phyloP scores from a whole-genome alignment of 1,140 invertebrate genomes.

The Nylanderia fulva region DNA sequence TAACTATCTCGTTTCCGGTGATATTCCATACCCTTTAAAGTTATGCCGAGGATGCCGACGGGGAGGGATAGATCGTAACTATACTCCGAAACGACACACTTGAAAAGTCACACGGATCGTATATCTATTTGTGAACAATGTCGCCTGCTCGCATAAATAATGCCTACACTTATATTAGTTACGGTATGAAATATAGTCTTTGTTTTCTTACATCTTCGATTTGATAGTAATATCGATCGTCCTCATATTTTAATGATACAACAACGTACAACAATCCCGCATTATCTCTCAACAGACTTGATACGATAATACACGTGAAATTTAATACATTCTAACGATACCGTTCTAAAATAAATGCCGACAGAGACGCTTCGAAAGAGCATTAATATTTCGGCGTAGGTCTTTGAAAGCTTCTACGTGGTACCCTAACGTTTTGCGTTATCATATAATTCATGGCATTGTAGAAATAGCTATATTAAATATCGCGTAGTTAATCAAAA shows the following conservation, averaged over 20 bases:
- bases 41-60: conserved; percentile 14
- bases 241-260: conserved; percentile 63
- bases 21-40: conserved; percentile 73
- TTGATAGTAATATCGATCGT: conserved; percentile 41
- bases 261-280: not conserved
- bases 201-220: conserved; percentile 27
- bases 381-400: conserved; percentile 16
- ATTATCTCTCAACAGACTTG: not conserved
- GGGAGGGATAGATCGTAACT: conserved; percentile 15
- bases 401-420: too few species aligned
- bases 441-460: conserved; percentile 7
- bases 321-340: not conserved
- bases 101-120: not conserved
- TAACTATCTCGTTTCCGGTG: conserved; percentile 74
- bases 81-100: conserved; percentile 50
- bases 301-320: conserved; percentile 32
- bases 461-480: too few species aligned
- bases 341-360: not conserved
- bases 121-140: conserved; percentile 3
- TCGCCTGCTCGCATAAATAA: conserved; percentile 8
- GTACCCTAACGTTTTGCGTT: not conserved
- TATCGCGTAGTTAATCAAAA: too few species aligned
- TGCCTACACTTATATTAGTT: not conserved
- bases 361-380: not conserved
- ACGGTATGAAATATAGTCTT: conserved; percentile 17